Evolutionary conservation across 2,888 invertebrate species (phyloP), one percentile per base, ranked within the genome.

Genomic region (Leptinotarsa peninsularis): DNA sequence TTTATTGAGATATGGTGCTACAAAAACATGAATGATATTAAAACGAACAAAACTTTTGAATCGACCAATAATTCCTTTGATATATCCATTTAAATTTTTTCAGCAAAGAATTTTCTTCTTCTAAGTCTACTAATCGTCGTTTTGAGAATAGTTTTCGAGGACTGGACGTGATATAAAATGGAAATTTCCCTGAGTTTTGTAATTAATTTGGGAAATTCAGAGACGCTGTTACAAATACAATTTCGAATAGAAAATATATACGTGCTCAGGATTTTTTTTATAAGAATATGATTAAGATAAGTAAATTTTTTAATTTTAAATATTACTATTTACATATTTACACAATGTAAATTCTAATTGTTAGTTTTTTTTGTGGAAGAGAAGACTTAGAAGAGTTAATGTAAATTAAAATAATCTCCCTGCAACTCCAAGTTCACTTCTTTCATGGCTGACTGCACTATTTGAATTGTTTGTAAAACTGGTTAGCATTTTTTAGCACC

Each of bases 391-490:
- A 43, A 43, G 43, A 43, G 10, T 3, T 43, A 43, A 43, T 3
- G 43, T 43, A 43, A 43, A 43, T 43, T 66, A 54, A 49, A 10
- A 43, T 74, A 50, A 68, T 18, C 43, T 49, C 14, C 52, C 15
- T 17, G 54, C 70, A 75, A 27, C 70, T 78, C 75, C 43, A 67
- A 54, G 73, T 87, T 87, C 54, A 52, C 71, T 66, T 71, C 7
- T 56, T 21, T 56, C 43, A 60, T 58, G 10, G 43, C 43, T 43
- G 43, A 43, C 43, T 43, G 10, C 43, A 43, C 43, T 10, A 43
- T 43, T 43, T 43, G 43, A 43, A 43, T 43, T 43, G 33, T 33
- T 10, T 33, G 33, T 33, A 33, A 33, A 33, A 33, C 33, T 7
- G 33, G 7, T 2, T 7, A 33, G 7, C 10, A 43, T 43, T 43